Evolutionary conservation across 2,888 invertebrate species (phyloP).

Genomic region (Papilio demoleus): DNA sequence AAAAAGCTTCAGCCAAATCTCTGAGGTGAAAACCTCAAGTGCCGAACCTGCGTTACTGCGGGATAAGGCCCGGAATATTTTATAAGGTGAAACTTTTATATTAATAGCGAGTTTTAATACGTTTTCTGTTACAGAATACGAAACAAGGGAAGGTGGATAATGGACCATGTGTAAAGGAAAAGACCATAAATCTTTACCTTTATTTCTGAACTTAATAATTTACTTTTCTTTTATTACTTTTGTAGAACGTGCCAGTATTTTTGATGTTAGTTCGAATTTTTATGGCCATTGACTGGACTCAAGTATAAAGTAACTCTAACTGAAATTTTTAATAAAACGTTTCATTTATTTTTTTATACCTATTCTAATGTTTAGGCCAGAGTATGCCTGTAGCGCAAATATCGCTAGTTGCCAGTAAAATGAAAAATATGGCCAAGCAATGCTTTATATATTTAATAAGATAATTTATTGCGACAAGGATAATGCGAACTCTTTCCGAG

Average conservation of each 20-base stretch:
- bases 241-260: conserved; percentile 10
- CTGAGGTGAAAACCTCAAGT: too few species aligned
- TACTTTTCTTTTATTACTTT: conserved; percentile 26
- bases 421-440: too few species aligned
- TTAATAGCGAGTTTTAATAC: background rate
- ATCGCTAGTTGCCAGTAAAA: too few species aligned
- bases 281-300: background rate
- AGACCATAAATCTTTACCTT: conserved; percentile 17
- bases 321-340: background rate
- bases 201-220: conserved; percentile 24
- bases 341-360: background rate
- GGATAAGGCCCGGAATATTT: too few species aligned
- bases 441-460: too few species aligned
- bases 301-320: background rate
- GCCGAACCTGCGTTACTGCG: too few species aligned
- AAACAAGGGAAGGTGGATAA: conserved; percentile 2
- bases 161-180: background rate
- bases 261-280: conserved; percentile 8
- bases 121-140: background rate
- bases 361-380: too few species aligned
- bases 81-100: background rate
- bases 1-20: too few species aligned
- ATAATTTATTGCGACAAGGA: too few species aligned
- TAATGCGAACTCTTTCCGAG: too few species aligned
- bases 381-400: too few species aligned